A percentile compares a stretch with the other conserved stretches of the same genome.
These are phyloP conservation scores for Portunus trituberculatus DNA, from an alignment of 1,140 invertebrate genomes.

Conservation along the genomic window DNA sequence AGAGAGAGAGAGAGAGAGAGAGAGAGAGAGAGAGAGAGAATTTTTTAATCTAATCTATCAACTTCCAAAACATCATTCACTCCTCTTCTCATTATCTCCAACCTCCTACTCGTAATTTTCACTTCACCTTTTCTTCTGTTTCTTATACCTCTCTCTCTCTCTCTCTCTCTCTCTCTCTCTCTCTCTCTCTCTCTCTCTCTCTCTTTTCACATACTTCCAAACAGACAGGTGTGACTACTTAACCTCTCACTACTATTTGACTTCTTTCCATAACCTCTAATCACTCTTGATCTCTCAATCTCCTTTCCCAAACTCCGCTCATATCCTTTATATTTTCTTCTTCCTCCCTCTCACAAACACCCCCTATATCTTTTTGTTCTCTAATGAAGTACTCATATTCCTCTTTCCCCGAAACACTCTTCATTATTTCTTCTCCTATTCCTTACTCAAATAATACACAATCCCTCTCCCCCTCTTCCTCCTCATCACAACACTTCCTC, in stretches of 20 bases:
- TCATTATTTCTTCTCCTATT: not conserved
- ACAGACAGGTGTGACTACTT: no score
- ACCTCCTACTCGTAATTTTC: not conserved
- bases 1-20: constrained; percentile 9
- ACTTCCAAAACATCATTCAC: not conserved
- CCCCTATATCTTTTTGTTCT: no score
- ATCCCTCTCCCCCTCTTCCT: not conserved
- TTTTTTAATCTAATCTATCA: no score
- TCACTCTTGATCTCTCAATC: no score
- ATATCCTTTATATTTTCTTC: not conserved
- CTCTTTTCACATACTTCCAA: not conserved
- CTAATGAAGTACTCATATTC: no score
- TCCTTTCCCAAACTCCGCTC: no score
- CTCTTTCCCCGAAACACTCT: no score
- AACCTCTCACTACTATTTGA: no score
- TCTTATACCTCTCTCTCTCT: not conserved
- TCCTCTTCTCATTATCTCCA: not conserved
- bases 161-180: constrained; percentile 27
- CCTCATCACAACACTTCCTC: not conserved
- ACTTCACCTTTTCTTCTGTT: not conserved
- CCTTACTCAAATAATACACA: no score
- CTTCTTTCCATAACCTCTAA: no score
- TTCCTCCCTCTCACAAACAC: no score
- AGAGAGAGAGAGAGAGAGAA: not conserved
- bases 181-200: not conserved